Evolutionary conservation across 2,888 invertebrate genomes (phyloP).

Genomic region (Nephrotoma flavescens): DNA sequence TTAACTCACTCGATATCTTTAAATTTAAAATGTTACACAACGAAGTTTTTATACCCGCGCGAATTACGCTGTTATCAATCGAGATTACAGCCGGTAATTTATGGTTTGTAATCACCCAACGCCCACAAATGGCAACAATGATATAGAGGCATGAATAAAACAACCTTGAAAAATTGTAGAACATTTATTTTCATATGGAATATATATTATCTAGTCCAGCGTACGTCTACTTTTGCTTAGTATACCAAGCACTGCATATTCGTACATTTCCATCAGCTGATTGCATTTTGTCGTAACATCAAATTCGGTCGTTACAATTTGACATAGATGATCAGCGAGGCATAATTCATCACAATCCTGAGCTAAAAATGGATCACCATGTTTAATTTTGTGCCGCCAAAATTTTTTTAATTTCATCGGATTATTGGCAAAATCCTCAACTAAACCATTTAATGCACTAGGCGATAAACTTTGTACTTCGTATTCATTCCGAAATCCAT

Average conservation of each 20-base stretch:
- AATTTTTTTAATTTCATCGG: constrained; percentile 10
- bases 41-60: not conserved
- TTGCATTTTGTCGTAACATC: not conserved
- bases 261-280: constrained; percentile 13
- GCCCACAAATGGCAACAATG: not conserved
- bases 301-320: constrained; percentile 8
- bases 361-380: constrained; percentile 8
- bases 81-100: not conserved
- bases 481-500: constrained; percentile 52
- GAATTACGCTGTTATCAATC: not conserved
- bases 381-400: constrained; percentile 8
- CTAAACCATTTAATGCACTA: constrained; percentile 39
- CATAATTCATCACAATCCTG: constrained; percentile 10
- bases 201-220: not conserved
- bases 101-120: not conserved
- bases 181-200: not conserved
- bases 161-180: not conserved
- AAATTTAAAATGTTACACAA: not conserved
- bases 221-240: not conserved
- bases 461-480: constrained; percentile 41
- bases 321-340: constrained; percentile 6
- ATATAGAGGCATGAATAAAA: not conserved
- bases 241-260: not conserved
- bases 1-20: not conserved
- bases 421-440: constrained; percentile 35